phyloP scores from a whole-genome alignment of 2,113 vertebrate genomes.

The Gasterosteus nipponicus region DNA sequence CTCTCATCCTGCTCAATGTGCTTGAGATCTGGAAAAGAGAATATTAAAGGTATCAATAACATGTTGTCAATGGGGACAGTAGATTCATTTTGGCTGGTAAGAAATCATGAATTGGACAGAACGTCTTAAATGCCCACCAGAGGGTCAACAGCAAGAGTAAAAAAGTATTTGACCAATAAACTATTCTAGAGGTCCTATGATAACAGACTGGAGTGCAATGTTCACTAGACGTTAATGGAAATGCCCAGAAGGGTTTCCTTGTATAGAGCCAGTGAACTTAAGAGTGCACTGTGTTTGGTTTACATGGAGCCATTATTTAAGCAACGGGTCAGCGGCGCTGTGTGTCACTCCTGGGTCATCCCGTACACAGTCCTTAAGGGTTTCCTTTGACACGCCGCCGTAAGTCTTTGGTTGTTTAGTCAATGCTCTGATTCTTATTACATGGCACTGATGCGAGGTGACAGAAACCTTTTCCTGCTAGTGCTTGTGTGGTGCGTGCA shows the following conservation, averaged over 20 bases:
- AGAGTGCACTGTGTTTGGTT: constrained; percentile 26
- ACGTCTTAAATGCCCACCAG: background rate
- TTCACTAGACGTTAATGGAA: constrained; percentile 26
- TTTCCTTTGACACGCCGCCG: constrained; percentile 34
- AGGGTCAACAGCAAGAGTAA: background rate
- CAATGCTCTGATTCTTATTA: constrained; percentile 19
- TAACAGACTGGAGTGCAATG: constrained; percentile 4
- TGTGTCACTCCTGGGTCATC: constrained; percentile 12
- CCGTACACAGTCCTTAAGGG: constrained; percentile 18
- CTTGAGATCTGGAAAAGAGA: constrained; percentile 83
- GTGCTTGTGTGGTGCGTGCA: background rate
- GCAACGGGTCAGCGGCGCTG: constrained; percentile 42
- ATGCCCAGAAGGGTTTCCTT: constrained; percentile 30
- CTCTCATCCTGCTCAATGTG: constrained; percentile 90
- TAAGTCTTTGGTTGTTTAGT: constrained; percentile 28
- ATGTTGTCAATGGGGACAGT: background rate
- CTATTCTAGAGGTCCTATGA: background rate
- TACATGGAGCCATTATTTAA: constrained; percentile 39
- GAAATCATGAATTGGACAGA: background rate
- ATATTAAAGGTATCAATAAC: constrained; percentile 15
- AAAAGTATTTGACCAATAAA: background rate
- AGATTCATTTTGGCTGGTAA: constrained; percentile 3
- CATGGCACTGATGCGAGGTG: background rate
- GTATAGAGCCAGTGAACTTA: constrained; percentile 16
- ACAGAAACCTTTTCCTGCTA: background rate